phyloP scores from a whole-genome alignment of 2,113 vertebrate species.

The Percina caprodes region DNA sequence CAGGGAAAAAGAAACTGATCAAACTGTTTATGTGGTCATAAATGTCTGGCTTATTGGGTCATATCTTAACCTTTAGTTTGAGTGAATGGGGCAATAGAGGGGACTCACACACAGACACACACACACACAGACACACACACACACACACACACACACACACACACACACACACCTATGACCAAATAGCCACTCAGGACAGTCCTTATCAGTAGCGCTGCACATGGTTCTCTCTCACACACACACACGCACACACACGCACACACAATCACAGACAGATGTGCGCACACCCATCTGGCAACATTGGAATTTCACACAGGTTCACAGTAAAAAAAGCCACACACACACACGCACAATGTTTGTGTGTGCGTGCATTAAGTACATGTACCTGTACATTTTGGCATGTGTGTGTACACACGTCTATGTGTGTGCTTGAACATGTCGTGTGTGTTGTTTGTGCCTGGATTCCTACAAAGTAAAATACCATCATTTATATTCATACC shows the following conservation, averaged over 20 bases:
- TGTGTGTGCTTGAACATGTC: not conserved
- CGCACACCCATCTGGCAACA: conserved; percentile 12
- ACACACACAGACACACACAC: no score
- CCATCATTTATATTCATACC: conserved; percentile 69
- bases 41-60: not conserved
- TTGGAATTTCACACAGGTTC: not conserved
- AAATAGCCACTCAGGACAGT: conserved; percentile 2
- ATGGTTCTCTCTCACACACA: conserved; percentile 9
- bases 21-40: not conserved
- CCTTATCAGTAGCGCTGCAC: conserved; percentile 43
- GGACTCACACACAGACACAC: not conserved
- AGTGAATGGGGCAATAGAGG: not conserved
- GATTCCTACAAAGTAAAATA: conserved; percentile 49
- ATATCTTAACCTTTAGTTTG: conserved; percentile 14
- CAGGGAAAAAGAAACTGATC: no score
- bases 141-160: conserved; percentile 12
- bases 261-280: not conserved
- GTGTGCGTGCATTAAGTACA: not conserved
- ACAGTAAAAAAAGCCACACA: not conserved
- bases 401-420: not conserved
- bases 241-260: not conserved
- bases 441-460: conserved; percentile 22
- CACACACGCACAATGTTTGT: conserved; percentile 4
- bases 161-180: conserved; percentile 15
- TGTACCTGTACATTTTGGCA: not conserved